Conservation (phyloP, 2,113 vertebrate species). For the Pteropus alecto region DNA sequence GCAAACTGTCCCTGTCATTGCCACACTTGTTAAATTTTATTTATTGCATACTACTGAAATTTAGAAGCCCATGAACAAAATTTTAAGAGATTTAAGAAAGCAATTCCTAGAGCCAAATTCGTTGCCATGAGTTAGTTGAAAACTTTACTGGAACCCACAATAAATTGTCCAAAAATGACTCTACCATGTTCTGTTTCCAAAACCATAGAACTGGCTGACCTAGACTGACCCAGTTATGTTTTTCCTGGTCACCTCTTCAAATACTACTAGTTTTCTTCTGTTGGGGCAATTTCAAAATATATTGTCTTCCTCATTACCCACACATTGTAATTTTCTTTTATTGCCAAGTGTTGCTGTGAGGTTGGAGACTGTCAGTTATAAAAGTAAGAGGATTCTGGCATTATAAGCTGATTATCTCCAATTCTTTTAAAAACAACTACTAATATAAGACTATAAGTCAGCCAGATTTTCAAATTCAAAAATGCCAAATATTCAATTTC, state of each 20-base stretch:
- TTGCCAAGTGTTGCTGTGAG: neutral
- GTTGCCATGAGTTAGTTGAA: constrained; percentile 12
- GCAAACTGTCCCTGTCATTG: neutral
- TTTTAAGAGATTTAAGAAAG: constrained; percentile 30
- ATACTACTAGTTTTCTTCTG: neutral
- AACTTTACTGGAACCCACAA: neutral
- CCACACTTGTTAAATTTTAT: neutral
- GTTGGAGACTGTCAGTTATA: neutral
- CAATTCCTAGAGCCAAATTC: neutral
- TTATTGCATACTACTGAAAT: neutral
- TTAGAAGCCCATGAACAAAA: neutral
- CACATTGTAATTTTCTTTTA: neutral
- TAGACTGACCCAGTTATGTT: constrained; percentile 3
- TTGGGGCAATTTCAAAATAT: neutral
- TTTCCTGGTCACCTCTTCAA: constrained; percentile 35
- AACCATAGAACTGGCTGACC: constrained; percentile 38
- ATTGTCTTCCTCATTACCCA: neutral
- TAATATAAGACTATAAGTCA: neutral
- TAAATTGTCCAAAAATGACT: constrained; percentile 15
- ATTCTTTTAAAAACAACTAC: neutral
- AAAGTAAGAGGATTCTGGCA: neutral
- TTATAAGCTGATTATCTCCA: neutral
- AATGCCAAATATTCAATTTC: neutral
- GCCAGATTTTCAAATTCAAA: constrained; percentile 7
- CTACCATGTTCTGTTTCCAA: neutral